These are phyloP conservation scores for Dendrocopos noguchii DNA, from an alignment of 2,113 vertebrate genomes.

Conservation along the genomic window DNA sequence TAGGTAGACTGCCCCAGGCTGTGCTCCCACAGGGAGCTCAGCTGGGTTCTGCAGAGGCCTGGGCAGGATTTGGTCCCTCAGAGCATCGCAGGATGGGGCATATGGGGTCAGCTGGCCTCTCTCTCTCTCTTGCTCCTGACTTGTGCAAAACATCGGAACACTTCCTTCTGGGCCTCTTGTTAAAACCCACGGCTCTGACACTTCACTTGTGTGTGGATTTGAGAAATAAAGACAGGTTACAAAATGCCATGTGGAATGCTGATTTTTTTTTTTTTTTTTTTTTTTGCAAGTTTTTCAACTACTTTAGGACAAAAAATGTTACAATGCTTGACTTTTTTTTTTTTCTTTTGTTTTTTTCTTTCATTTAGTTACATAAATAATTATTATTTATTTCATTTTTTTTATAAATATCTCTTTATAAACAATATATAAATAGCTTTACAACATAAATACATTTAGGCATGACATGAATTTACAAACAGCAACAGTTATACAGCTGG, in stretches of 20 bases:
- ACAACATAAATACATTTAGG: constrained; percentile 90
- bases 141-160: constrained; percentile 29
- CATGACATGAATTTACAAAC: constrained; percentile 86
- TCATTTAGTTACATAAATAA: constrained; percentile 90
- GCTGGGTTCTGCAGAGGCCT: background rate
- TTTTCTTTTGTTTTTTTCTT: background rate
- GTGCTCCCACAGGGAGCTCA: background rate
- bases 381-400: constrained; percentile 72
- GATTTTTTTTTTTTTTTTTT: constrained; percentile 52
- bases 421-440: constrained; percentile 91
- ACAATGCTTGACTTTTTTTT: constrained; percentile 76
- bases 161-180: background rate
- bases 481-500: constrained; percentile 77
- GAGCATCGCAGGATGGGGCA: background rate
- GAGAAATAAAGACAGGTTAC: constrained; percentile 80
- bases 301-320: constrained; percentile 80
- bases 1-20: background rate
- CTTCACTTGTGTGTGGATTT: background rate
- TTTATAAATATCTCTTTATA: constrained; percentile 90
- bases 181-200: background rate
- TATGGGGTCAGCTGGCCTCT: background rate
- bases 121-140: background rate
- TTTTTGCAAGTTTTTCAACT: constrained; percentile 71
- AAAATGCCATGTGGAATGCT: constrained; percentile 68
- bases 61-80: background rate